Evolutionary conservation across 1,140 invertebrate genomes (phyloP).

Genomic region (Arctopsyche grandis): DNA sequence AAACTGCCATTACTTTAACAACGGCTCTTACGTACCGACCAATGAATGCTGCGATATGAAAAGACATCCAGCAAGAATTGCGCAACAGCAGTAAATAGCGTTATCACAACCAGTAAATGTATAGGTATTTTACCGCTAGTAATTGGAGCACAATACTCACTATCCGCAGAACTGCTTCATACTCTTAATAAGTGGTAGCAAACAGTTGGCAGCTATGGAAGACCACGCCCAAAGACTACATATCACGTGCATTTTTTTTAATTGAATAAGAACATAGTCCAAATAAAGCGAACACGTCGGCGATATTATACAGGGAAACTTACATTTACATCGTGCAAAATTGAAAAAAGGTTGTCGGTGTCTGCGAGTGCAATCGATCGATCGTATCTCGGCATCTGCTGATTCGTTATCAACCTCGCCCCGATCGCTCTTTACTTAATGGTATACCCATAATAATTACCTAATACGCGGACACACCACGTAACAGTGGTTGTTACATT

Average conservation of each 20-base stretch:
- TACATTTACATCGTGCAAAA: background rate
- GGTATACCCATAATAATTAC: slow-evolving; percentile 16
- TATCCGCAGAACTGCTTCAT: background rate
- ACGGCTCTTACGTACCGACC: slow-evolving; percentile 10
- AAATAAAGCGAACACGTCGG: no score
- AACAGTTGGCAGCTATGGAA: background rate
- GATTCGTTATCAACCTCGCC: slow-evolving; percentile 6
- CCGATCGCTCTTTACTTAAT: slow-evolving; percentile 10
- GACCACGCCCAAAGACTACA: background rate
- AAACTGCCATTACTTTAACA: slow-evolving; percentile 25
- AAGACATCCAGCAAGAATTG: slow-evolving; percentile 2
- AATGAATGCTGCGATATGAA: slow-evolving; percentile 9
- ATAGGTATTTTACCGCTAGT: slow-evolving; percentile 33
- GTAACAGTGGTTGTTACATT: slow-evolving; percentile 3
- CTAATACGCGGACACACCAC: slow-evolving; percentile 20
- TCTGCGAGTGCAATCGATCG: background rate
- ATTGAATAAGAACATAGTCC: no score
- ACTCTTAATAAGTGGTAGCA: background rate
- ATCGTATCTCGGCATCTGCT: background rate
- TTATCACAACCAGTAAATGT: slow-evolving; percentile 34
- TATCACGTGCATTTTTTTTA: background rate
- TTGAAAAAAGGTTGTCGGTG: background rate
- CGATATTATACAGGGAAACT: no score
- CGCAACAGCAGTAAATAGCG: slow-evolving; percentile 20
- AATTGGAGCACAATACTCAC: slow-evolving; percentile 40